A percentile compares a stretch with the other conserved stretches of the same genome.
Conservation (phyloP, 1,140 invertebrate genomes). For the Caenorhabditis latens region DNA sequence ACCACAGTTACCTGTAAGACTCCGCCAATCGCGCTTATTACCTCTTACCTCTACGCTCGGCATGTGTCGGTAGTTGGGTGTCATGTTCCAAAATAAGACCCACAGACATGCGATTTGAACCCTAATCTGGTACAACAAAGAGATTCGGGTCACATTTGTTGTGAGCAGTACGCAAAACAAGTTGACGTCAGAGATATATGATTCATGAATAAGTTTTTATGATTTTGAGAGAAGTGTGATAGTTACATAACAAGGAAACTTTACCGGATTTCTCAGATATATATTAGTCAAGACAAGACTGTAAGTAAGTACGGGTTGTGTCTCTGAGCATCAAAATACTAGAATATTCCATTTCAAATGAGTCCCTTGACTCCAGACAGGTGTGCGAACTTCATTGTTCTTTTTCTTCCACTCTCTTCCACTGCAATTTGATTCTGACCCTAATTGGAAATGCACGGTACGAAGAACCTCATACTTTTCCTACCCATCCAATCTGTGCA, state of each 20-base stretch:
- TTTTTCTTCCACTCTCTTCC: background rate
- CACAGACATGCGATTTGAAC: conserved; percentile 45
- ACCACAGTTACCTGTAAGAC: conserved; percentile 39
- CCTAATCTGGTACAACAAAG: conserved; percentile 49
- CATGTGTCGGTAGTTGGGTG: conserved; percentile 51
- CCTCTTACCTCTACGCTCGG: conserved; percentile 1
- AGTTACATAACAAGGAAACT: background rate
- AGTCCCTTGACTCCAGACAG: conserved; percentile 38
- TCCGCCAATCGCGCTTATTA: background rate
- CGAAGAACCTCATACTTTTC: background rate
- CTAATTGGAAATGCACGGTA: conserved; percentile 4
- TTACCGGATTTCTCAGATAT: background rate
- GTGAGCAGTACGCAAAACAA: background rate
- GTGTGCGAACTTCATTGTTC: conserved; percentile 51
- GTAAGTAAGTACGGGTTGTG: background rate
- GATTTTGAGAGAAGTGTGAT: background rate
- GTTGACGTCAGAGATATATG: conserved; percentile 34
- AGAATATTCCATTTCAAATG: conserved; percentile 27
- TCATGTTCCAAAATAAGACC: conserved; percentile 36
- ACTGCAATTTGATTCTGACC: conserved; percentile 33
- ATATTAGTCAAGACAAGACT: background rate
- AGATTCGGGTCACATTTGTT: conserved; percentile 2
- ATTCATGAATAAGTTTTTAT: background rate
- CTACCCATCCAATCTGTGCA: background rate
- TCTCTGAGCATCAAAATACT: conserved; percentile 38